A percentile compares a stretch with the other conserved stretches of the same genome.
phyloP scores from a whole-genome alignment of 2,113 vertebrate species.

The Probosciger aterrimus region DNA sequence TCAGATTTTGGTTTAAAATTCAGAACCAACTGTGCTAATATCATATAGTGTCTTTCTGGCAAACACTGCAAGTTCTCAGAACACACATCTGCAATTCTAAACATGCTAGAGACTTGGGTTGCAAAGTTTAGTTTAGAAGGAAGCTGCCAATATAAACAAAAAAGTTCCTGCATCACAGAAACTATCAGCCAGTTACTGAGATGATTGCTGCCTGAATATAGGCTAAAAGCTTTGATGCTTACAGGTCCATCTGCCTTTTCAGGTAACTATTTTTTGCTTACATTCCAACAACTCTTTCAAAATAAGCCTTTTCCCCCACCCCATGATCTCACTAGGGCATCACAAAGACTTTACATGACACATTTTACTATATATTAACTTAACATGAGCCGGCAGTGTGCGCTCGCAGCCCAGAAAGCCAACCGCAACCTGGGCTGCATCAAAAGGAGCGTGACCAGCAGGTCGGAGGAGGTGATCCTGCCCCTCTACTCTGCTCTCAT shows the following conservation, averaged over 20 bases:
- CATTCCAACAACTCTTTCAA: not conserved
- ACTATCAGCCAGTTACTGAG: not conserved
- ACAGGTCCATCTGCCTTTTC: not conserved
- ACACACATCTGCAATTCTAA: constrained; percentile 64
- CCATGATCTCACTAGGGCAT: not conserved
- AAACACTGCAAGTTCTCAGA: constrained; percentile 61
- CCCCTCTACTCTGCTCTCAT: no score
- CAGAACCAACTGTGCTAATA: constrained; percentile 63
- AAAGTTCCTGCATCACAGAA: not conserved
- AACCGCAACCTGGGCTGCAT: no score
- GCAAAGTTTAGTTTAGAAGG: constrained; percentile 20
- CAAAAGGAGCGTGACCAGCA: no score
- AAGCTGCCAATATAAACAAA: not conserved
- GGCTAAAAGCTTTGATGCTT: not conserved
- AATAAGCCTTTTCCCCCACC: not conserved
- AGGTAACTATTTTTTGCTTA: not conserved
- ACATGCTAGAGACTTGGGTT: constrained; percentile 16
- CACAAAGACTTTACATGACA: not conserved
- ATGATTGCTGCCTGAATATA: not conserved
- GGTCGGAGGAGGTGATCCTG: no score
- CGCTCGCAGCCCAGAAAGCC: no score
- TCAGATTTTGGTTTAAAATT: constrained; percentile 67
- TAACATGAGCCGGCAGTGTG: no score
- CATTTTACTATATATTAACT: not conserved
- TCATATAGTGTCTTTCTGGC: constrained; percentile 63